These are phyloP conservation scores for Sminthurides bifidus DNA, from an alignment of 1,140 invertebrate genomes.

Conservation along the genomic window DNA sequence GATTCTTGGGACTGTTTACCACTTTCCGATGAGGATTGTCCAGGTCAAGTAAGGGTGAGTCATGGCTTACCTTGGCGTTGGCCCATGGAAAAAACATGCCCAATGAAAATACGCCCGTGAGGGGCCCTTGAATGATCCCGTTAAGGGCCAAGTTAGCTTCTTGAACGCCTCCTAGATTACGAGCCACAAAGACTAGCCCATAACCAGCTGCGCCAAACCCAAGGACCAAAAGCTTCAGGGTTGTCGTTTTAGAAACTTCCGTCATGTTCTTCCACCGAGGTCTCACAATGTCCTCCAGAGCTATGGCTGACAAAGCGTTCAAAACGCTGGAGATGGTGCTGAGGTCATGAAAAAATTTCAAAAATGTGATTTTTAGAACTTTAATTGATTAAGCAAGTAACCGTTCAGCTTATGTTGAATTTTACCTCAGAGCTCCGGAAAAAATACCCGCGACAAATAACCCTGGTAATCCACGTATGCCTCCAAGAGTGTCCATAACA, in stretches of 20 bases:
- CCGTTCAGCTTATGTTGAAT: too few species aligned
- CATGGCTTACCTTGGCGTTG: slow-evolving; percentile 39
- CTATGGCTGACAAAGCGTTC: slow-evolving; percentile 80
- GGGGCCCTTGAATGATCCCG: slow-evolving; percentile 49
- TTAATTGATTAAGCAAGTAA: not conserved
- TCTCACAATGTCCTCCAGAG: slow-evolving; percentile 41
- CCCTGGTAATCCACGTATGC: slow-evolving; percentile 33
- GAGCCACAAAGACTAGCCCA: slow-evolving; percentile 53
- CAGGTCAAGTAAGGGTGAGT: too few species aligned
- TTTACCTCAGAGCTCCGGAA: slow-evolving; percentile 71
- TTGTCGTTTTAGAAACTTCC: slow-evolving; percentile 41
- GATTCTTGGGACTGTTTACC: too few species aligned
- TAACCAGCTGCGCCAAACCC: slow-evolving; percentile 51
- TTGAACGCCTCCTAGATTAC: slow-evolving; percentile 57
- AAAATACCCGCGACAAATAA: slow-evolving; percentile 56
- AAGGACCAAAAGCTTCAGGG: slow-evolving; percentile 53
- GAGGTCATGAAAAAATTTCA: slow-evolving; percentile 30
- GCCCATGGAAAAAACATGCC: slow-evolving; percentile 43
- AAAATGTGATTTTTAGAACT: not conserved
- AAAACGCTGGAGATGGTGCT: slow-evolving; percentile 84
- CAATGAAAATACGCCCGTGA: slow-evolving; percentile 43
- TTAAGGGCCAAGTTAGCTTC: slow-evolving; percentile 42
- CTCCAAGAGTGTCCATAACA: slow-evolving; percentile 44
- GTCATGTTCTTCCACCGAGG: slow-evolving; percentile 14
- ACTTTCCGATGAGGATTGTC: too few species aligned